Base-by-base conservation (phyloP, 2,888 invertebrate genomes). In the Sphaeridia pumilis region DNA sequence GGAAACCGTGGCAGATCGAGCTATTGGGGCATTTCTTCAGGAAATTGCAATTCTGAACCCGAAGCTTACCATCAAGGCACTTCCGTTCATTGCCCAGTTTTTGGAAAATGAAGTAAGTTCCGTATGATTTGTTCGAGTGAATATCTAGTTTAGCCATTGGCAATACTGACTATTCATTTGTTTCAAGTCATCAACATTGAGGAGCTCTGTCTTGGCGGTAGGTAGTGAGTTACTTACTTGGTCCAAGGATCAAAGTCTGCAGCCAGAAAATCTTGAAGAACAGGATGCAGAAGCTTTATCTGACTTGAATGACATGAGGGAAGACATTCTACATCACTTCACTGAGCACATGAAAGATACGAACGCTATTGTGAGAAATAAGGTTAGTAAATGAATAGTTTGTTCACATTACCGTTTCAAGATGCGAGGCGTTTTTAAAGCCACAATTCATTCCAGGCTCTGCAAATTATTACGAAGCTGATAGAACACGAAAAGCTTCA, bases 21-120 rank as follows among this genome's bases (percentile, higher is more conserved):
- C 60, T 7, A 56, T 60, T 21, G 52, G 55, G 20, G 44, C 52
- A 3, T 60, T 62, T 41, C 12, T 60, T 14, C 57, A 52, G 20
- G 50, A 58, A 34, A 49, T 62, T 10, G 44, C 47, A 14, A 7
- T 20, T 1, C 35, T 56, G 12, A 53, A 56, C 31, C 62, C 60
- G 2, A 49, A 57, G 34, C 55, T 52, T 14, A 54, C 49, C 20
- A 14, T 57, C 34, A 48, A 43, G 4, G 56, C 57, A 0, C 52
- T 62, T 17, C 57, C 62, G n/a, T 52, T 58, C 17, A 20, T 62
- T 1, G 44, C 58, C 1, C 56, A 58, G n/a, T 62, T 60, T 48
- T 36, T 62, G 10, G 62, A 62, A 46, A 52, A 58, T 14, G 62
- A 62, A 22, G 57, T 62, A 43, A n/a, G n/a, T n/a, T n/a, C 14